Base-by-base conservation (phyloP, 2,113 vertebrate species). In the Pycnonotus jocosus region DNA sequence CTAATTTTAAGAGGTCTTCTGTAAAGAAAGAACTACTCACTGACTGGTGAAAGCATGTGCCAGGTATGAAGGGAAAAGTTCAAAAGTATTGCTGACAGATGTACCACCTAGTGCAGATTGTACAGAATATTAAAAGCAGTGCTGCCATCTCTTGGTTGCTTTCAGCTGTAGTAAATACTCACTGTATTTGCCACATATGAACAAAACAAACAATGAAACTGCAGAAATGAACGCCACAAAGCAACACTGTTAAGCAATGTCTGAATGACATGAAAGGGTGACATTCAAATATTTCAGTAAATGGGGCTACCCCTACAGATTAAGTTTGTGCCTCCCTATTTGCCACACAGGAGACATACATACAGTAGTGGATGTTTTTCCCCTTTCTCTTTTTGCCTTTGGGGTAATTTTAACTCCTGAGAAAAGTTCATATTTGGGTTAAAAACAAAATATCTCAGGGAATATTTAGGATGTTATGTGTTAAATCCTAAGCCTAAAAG, bases 111-210 rank as follows among this genome's bases (percentile, higher is more conserved):
- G 50, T 9, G 54, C 27, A 72, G 62, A 35, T 33, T 20, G 42
- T 25, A 30, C 8, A 35, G 31, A 78, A 95, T 95, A 95, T 37
- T 53, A 96, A 95, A 97, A 98, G 86, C 95, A 54, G 93, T 97
- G 96, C 97, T 97, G 97, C 97, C 97, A 97, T 83, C 97, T 97
- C 85, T 98, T 91, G 97, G 94, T 45, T 92, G 65, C 0, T 92
- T 70, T 80, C 53, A 79, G 25, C 21, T 23, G 80, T 57, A 93
- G 38, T 47, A 72, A 47, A 77, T 15, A 22, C 0, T 3, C 13
- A 28, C 13, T 51, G 16, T 2, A 58, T 38, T 74, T n/a, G 28
- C 16, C 38, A 47, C 4, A 6, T 6, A 11, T 0, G n/a, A 37
- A 60, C 65, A 23, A 69, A 56, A 10, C 9, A 16, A 74, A 40